Percentiles rank a stretch among this genome's conserved stretches.
These are phyloP conservation scores for Varanus salvator DNA, from an alignment of 2,113 vertebrate species.

Conservation along the genomic window DNA sequence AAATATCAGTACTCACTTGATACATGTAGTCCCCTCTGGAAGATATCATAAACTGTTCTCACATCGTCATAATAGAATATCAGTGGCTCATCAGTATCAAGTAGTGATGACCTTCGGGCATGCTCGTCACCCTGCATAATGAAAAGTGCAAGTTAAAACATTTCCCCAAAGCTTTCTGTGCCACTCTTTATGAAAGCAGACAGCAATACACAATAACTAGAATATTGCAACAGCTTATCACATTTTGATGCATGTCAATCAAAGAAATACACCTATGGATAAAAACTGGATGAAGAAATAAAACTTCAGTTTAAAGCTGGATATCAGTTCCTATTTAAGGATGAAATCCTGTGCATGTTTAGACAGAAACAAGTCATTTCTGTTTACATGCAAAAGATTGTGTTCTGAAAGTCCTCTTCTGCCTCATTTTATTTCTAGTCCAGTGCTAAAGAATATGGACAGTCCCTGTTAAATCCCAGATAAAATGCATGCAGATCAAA, in stretches of 20 bases:
- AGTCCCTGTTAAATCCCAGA: neutral
- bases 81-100: constrained; percentile 77
- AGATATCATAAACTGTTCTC: constrained; percentile 86
- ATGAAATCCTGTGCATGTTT: too few species aligned
- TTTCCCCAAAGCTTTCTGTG: neutral
- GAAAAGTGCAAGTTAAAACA: neutral
- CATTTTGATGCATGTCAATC: neutral
- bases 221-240: neutral
- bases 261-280: neutral
- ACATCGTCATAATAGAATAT: constrained; percentile 85
- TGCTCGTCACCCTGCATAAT: constrained; percentile 79
- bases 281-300: neutral
- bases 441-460: neutral
- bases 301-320: too few species aligned
- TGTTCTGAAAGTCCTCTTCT: neutral
- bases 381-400: too few species aligned
- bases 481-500: neutral
- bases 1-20: constrained; percentile 84
- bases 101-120: constrained; percentile 83
- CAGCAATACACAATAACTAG: neutral
- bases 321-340: neutral
- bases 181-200: neutral
- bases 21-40: constrained; percentile 86
- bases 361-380: too few species aligned
- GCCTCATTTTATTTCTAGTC: neutral